These are phyloP conservation scores for Tupiocoris notatus DNA, from an alignment of 2,888 invertebrate species.

Conservation along the genomic window DNA sequence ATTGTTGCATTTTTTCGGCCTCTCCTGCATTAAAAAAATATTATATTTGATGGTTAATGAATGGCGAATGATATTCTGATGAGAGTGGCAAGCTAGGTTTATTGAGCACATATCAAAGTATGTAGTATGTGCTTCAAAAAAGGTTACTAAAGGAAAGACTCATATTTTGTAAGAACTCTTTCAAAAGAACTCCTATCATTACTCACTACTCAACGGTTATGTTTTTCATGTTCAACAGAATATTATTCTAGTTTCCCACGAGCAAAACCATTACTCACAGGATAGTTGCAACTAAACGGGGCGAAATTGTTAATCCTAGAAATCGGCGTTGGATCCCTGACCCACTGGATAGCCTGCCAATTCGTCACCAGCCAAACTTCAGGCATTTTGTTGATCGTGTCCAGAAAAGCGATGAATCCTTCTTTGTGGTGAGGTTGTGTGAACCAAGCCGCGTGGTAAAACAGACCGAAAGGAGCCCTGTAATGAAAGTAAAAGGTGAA, in stretches of 20 bases:
- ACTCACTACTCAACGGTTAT: too few relatives aligned
- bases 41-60: too few relatives aligned
- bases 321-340: constrained; percentile 85
- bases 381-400: constrained; percentile 83
- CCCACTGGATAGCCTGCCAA: constrained; percentile 94
- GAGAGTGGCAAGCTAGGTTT: too few relatives aligned
- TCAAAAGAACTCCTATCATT: too few relatives aligned
- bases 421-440: constrained; percentile 92
- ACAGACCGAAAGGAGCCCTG: constrained; percentile 88
- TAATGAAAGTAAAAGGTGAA: too few relatives aligned
- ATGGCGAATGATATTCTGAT: too few relatives aligned
- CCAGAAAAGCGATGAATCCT: constrained; percentile 89
- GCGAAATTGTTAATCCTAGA: constrained; percentile 79
- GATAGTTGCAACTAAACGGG: constrained; percentile 86
- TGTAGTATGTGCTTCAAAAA: too few relatives aligned
- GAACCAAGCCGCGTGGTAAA: constrained; percentile 94
- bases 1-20: constrained; percentile 86
- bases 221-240: too few relatives aligned
- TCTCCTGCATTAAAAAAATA: constrained; percentile 63
- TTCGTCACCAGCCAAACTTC: constrained; percentile 90
- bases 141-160: too few relatives aligned
- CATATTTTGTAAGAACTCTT: too few relatives aligned
- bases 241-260: too few relatives aligned
- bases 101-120: too few relatives aligned
- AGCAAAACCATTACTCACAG: constrained; percentile 64